phyloP scores from a whole-genome alignment of 2,113 vertebrate species.

The Larimichthys crocea region DNA sequence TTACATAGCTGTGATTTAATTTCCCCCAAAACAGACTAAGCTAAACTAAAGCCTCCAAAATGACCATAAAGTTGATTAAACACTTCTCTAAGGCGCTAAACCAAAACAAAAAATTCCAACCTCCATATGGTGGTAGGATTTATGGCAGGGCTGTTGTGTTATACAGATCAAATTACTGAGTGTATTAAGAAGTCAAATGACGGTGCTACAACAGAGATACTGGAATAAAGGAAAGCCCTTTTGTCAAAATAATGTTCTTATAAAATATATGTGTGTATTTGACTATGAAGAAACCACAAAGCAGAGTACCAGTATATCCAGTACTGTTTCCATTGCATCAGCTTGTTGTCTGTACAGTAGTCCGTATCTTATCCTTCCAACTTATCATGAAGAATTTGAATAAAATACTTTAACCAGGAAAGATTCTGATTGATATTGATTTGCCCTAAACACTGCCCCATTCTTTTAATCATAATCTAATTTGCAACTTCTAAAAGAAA shows the following conservation, averaged over 20 bases:
- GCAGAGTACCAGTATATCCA: background rate
- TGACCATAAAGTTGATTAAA: background rate
- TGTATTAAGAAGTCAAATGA: background rate
- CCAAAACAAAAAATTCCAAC: background rate
- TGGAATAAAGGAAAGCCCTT: background rate
- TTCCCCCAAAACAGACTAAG: background rate
- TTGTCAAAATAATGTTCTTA: background rate
- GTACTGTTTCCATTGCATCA: background rate
- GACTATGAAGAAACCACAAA: background rate
- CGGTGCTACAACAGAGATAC: background rate
- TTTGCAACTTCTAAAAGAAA: background rate
- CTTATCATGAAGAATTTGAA: constrained; percentile 17
- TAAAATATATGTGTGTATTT: background rate
- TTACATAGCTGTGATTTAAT: background rate
- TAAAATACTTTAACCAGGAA: constrained; percentile 8
- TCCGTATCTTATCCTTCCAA: background rate
- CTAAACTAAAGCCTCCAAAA: background rate
- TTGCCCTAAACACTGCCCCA: constrained; percentile 3
- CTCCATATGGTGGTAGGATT: background rate
- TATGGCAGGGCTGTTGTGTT: background rate
- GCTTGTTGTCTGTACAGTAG: background rate
- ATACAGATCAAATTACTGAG: background rate
- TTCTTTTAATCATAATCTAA: constrained; percentile 5
- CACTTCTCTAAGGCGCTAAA: background rate
- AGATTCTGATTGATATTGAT: constrained; percentile 10